These are phyloP conservation scores for Ectemnius lituratus DNA, from an alignment of 2,888 invertebrate genomes.

Conservation along the genomic window DNA sequence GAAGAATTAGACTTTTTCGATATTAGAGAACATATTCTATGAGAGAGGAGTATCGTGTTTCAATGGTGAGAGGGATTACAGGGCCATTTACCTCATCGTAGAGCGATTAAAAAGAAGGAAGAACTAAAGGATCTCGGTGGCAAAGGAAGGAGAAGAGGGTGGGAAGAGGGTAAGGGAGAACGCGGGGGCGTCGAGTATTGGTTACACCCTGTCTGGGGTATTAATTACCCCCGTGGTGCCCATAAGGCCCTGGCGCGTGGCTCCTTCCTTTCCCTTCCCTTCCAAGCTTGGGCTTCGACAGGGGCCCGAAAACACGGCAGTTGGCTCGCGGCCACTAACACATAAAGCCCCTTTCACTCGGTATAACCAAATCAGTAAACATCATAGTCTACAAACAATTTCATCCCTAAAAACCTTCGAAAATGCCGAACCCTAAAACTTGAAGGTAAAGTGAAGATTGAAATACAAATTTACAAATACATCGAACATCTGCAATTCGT, in stretches of 20 bases:
- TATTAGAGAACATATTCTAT: background rate
- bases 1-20: no score
- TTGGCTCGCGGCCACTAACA: conserved; percentile 41
- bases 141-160: background rate
- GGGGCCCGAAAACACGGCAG: conserved; percentile 40
- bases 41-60: background rate
- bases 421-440: background rate
- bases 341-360: conserved; percentile 28
- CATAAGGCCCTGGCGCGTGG: conserved; percentile 51
- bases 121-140: conserved; percentile 11
- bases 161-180: background rate
- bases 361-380: no score
- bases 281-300: conserved; percentile 11
- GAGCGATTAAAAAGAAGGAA: conserved; percentile 7
- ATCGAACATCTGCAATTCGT: no score
- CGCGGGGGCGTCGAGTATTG: conserved; percentile 45
- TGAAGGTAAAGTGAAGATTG: no score
- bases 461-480: no score
- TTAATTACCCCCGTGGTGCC: conserved; percentile 47
- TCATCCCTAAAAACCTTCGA: background rate
- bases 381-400: background rate
- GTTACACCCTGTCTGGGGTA: conserved; percentile 48
- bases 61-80: background rate
- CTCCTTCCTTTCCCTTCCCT: conserved; percentile 34
- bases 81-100: conserved; percentile 7